Percentiles rank a stretch among this genome's conserved stretches.
Conservation (phyloP, 2,888 invertebrate genomes). For the Mantis religiosa region DNA sequence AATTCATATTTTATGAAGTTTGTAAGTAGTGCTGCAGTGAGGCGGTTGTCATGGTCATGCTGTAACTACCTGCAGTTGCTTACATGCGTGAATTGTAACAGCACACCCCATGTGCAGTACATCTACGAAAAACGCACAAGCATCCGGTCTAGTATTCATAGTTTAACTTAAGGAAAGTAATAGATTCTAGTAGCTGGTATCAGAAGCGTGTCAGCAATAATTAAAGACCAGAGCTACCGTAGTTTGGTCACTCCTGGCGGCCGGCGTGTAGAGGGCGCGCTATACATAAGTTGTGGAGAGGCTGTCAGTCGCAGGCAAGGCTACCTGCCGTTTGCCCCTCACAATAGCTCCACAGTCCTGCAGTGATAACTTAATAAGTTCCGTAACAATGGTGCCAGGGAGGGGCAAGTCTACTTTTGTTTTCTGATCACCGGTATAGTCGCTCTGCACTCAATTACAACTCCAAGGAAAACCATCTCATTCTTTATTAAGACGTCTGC, state of each 20-base stretch:
- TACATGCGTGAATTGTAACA: too few species aligned
- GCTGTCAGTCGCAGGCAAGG: slow-evolving; percentile 22
- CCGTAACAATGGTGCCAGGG: slow-evolving; percentile 24
- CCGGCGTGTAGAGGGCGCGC: not conserved
- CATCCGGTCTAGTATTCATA: too few species aligned
- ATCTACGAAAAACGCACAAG: too few species aligned
- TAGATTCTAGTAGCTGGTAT: too few species aligned
- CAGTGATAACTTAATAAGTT: slow-evolving; percentile 30
- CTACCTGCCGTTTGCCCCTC: slow-evolving; percentile 26
- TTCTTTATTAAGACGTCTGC: not conserved
- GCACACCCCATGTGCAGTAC: too few species aligned
- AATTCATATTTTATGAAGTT: too few species aligned
- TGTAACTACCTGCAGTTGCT: too few species aligned
- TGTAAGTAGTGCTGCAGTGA: too few species aligned
- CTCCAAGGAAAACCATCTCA: not conserved
- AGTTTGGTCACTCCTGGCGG: slow-evolving; percentile 13
- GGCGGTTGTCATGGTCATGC: too few species aligned
- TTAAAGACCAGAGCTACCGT: not conserved
- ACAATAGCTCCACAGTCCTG: slow-evolving; percentile 14
- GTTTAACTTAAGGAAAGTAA: too few species aligned
- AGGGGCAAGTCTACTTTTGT: slow-evolving; percentile 20
- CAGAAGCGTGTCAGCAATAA: not conserved
- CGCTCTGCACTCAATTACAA: not conserved
- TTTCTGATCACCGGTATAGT: not conserved
- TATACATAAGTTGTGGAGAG: slow-evolving; percentile 17